Evolutionary conservation across 2,888 invertebrate genomes (phyloP), one percentile per base, ranked within the genome.

Genomic region (Tridacna gigas): DNA sequence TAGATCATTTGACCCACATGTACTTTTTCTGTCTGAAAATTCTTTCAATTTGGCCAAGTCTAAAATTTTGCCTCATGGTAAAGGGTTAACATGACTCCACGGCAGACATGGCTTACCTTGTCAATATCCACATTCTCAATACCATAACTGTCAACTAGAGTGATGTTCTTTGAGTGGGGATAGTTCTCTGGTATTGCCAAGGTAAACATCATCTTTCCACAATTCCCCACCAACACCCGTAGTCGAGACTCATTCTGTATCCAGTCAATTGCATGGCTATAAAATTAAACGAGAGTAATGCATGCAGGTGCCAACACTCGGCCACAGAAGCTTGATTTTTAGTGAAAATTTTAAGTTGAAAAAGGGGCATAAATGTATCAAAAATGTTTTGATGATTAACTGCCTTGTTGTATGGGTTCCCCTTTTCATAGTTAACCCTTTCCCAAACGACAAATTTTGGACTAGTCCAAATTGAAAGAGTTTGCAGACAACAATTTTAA

Each of bases 251-350:
- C 78, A 13, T 89, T 86, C 67, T 88, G 88, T n/a, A 90, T 89
- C 90, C 90, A 90, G 76, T 90, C 90, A 48, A 90, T 82, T 26
- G 88, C 90, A 88, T 90, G 90, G 37, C 89, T 90, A 74, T 51
- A 78, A 76, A 51, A 66, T 20, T 15, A n/a, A 22, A 73, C 20
- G 9, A n/a, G 12, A 37, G 37, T 37, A 37, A 37, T 37, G 37
- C 7, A n/a, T n/a, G n/a, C n/a, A n/a, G n/a, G n/a, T n/a, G n/a
- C n/a, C n/a, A n/a, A n/a, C n/a, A n/a, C n/a, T n/a, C n/a, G n/a
- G n/a, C n/a, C n/a, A n/a, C n/a, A n/a, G n/a, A n/a, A n/a, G n/a
- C n/a, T n/a, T n/a, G n/a, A n/a, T n/a, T n/a, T n/a, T n/a, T n/a
- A n/a, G n/a, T n/a, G n/a, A n/a, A n/a, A n/a, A n/a, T n/a, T n/a